Evolutionary conservation across 2,888 invertebrate genomes (phyloP).

Genomic region (Deroplatys truncata): DNA sequence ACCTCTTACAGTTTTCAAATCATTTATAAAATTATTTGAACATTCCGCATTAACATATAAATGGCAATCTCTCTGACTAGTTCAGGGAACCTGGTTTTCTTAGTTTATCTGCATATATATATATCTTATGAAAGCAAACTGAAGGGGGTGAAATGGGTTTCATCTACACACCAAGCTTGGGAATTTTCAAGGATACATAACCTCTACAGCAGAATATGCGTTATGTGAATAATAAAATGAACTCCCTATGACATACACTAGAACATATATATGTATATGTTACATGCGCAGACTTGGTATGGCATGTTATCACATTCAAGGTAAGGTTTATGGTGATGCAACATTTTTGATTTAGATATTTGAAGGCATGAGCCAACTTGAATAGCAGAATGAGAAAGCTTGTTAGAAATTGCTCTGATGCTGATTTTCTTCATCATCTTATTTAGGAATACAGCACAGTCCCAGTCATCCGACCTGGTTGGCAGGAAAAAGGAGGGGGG

Average conservation of each 20-base stretch:
- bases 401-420: neutral
- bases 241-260: neutral
- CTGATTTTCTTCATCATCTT: no score
- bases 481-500: no score
- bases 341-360: neutral
- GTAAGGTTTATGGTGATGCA: neutral
- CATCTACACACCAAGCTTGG: neutral
- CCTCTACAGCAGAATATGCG: neutral
- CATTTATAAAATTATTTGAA: neutral
- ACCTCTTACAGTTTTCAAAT: neutral
- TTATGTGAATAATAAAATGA: neutral
- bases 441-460: no score
- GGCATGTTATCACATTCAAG: neutral
- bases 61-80: slow-evolving; percentile 6
- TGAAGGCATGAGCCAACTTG: neutral
- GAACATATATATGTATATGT: neutral
- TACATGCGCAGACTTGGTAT: neutral
- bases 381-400: neutral
- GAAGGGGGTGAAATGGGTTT: neutral
- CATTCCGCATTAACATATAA: slow-evolving; percentile 5
- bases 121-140: neutral
- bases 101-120: neutral
- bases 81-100: neutral
- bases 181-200: neutral
- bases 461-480: no score